A percentile compares a stretch with the other conserved stretches of the same genome.
phyloP scores from a whole-genome alignment of 2,888 invertebrate species.

The Lacanobia wlatinum region DNA sequence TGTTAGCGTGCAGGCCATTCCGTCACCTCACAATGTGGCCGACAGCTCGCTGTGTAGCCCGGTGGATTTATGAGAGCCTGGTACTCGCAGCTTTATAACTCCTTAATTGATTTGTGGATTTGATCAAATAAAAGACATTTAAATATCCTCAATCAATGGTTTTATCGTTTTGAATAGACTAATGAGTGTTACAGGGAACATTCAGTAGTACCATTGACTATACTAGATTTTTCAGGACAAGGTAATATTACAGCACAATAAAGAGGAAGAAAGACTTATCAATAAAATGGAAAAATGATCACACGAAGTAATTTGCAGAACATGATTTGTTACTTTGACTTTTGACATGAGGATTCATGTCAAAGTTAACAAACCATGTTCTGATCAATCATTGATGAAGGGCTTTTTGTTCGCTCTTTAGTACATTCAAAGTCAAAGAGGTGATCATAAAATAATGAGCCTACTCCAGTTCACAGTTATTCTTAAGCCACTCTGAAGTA shows the following conservation, averaged over 20 bases:
- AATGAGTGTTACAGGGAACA: neutral
- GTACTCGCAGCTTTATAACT: conserved; percentile 30
- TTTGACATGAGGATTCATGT: no score
- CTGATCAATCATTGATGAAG: neutral
- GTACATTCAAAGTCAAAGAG: neutral
- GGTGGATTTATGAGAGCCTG: conserved; percentile 51
- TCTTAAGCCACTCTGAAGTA: neutral
- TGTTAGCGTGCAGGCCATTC: conserved; percentile 70
- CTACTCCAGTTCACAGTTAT: neutral
- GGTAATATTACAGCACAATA: neutral
- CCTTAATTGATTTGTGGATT: conserved; percentile 50
- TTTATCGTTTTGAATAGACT: neutral
- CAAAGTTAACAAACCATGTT: no score
- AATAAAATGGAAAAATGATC: neutral
- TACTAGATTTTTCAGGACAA: no score
- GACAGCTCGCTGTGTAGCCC: conserved; percentile 40
- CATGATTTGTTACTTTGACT: neutral
- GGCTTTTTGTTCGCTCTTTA: no score
- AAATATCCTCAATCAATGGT: neutral
- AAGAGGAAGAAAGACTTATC: neutral
- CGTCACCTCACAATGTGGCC: conserved; percentile 60
- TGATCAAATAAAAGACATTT: neutral
- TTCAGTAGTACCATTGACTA: neutral
- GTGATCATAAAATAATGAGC: neutral
- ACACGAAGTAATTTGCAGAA: no score